phyloP scores from a whole-genome alignment of 2,888 invertebrate genomes.

The Megamerina dolium region DNA sequence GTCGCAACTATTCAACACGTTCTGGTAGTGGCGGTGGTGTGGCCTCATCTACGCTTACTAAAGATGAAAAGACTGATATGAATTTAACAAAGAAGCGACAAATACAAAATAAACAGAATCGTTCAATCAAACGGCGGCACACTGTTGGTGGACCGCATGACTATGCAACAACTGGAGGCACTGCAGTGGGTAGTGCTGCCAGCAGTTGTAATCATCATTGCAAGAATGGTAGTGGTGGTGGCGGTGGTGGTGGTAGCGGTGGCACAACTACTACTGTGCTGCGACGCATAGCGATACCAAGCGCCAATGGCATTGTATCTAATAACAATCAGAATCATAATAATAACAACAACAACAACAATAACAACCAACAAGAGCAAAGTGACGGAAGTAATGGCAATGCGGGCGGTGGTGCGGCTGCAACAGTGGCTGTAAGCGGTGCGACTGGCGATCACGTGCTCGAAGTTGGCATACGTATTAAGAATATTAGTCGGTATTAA shows the following conservation, averaged over 20 bases:
- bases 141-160: conserved; percentile 93
- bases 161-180: conserved; percentile 43
- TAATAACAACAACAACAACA: conserved; percentile 25
- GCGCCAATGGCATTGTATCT: conserved; percentile 30
- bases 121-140: conserved; percentile 79
- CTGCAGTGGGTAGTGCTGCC: conserved; percentile 18
- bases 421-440: conserved; percentile 22
- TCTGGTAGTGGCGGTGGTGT: conserved; percentile 38
- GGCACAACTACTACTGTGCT: conserved; percentile 12
- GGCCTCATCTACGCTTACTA: conserved; percentile 52
- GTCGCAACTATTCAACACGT: conserved; percentile 48
- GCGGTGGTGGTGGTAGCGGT: conserved; percentile 4
- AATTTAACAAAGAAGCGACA: conserved; percentile 71
- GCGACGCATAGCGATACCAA: conserved; percentile 27
- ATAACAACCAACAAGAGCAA: conserved; percentile 21
- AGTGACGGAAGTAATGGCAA: conserved; percentile 18
- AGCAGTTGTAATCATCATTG: conserved; percentile 24
- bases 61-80: conserved; percentile 72
- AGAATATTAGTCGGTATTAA: conserved; percentile 37
- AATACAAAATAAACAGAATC: conserved; percentile 50
- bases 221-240: conserved; percentile 10
- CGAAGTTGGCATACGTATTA: conserved; percentile 47
- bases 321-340: conserved; percentile 23
- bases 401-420: conserved; percentile 16
- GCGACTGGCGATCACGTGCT: conserved; percentile 41